Conservation (phyloP, 2,113 vertebrate genomes). For the Cynoglossus semilaevis region DNA sequence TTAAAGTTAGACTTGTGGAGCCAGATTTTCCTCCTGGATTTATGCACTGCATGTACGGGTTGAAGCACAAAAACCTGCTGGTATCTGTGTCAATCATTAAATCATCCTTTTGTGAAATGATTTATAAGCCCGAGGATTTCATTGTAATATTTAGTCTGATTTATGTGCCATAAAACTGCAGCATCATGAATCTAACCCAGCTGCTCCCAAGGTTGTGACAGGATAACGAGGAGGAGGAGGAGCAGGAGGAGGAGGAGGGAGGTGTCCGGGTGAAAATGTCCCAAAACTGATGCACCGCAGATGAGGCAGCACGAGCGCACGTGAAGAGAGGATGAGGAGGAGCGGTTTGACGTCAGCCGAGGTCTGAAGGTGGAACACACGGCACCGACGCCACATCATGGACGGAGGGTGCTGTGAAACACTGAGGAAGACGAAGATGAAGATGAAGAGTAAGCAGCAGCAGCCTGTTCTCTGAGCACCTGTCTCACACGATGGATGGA, state of each 20-base stretch:
- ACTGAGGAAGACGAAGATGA: no score
- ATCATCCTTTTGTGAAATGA: slow-evolving; percentile 60
- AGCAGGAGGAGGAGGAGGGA: not conserved
- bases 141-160: slow-evolving; percentile 50
- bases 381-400: no score
- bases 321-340: not conserved
- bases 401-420: no score
- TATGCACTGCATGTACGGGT: not conserved
- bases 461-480: slow-evolving; percentile 30
- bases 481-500: slow-evolving; percentile 55
- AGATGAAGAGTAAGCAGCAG: no score
- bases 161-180: slow-evolving; percentile 57
- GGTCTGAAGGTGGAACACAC: no score
- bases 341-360: no score
- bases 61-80: slow-evolving; percentile 25
- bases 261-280: not conserved
- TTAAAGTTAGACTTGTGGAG: slow-evolving; percentile 6
- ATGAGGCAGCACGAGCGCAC: slow-evolving; percentile 21
- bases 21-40: slow-evolving; percentile 6
- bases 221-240: slow-evolving; percentile 12
- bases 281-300: slow-evolving; percentile 13
- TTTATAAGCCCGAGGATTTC: slow-evolving; percentile 43
- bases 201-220: slow-evolving; percentile 36
- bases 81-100: slow-evolving; percentile 29
- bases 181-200: slow-evolving; percentile 43